A percentile compares a stretch with the other conserved stretches of the same genome.
These are phyloP conservation scores for Seira ritae DNA, from an alignment of 2,888 invertebrate species.

Conservation along the genomic window DNA sequence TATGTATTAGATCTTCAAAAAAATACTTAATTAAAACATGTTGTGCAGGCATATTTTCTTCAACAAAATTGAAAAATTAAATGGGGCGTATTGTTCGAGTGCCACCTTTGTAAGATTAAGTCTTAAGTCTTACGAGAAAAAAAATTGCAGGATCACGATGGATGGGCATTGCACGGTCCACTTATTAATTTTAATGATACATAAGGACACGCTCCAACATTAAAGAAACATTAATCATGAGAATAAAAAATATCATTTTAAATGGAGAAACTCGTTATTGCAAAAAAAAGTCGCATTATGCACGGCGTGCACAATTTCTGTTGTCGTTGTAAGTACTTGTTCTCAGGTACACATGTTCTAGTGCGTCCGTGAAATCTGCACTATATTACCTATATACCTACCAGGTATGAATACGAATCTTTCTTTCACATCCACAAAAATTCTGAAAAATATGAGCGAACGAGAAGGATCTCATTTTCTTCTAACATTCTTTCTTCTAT, in stretches of 20 bases:
- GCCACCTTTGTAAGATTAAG: not conserved
- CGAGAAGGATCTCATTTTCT: not conserved
- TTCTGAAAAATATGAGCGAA: not conserved
- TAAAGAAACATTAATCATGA: conserved; percentile 31
- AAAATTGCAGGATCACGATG: not conserved
- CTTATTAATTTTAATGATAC: conserved; percentile 43
- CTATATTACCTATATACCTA: no score
- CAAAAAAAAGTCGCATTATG: conserved; percentile 23
- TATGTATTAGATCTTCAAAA: no score
- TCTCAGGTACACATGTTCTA: no score
- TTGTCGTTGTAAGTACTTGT: not conserved
- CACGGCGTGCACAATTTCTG: not conserved
- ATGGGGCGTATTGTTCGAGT: not conserved
- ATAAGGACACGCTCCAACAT: not conserved
- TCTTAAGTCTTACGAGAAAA: no score
- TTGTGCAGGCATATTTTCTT: no score
- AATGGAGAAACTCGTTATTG: conserved; percentile 9
- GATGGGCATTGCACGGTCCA: not conserved
- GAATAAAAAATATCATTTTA: not conserved
- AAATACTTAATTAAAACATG: not conserved
- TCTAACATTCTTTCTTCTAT: not conserved
- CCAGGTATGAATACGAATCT: not conserved
- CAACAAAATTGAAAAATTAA: not conserved
- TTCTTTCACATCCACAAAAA: not conserved
- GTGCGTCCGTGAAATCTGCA: no score